phyloP scores from a whole-genome alignment of 1,140 invertebrate species.

The Augochlora pura region DNA sequence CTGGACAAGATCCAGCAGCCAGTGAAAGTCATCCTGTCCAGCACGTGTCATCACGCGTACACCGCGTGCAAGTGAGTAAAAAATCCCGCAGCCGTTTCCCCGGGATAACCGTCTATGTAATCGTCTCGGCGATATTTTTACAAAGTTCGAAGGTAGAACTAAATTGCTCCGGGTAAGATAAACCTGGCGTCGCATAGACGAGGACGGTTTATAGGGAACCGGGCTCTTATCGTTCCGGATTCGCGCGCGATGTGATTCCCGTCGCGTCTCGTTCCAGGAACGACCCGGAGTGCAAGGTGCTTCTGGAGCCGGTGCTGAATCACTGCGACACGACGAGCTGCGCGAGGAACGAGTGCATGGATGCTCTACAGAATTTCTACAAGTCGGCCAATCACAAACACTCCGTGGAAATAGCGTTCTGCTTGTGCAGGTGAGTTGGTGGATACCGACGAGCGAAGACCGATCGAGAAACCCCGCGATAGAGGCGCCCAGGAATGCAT shows the following conservation, averaged over 20 bases:
- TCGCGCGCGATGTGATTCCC: not conserved
- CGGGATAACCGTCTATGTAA: not conserved
- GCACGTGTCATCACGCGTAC: slow-evolving; percentile 79
- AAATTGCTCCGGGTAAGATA: too few species aligned
- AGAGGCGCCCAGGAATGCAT: too few species aligned
- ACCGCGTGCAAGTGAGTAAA: slow-evolving; percentile 77
- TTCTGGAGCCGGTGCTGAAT: slow-evolving; percentile 89
- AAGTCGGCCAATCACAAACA: slow-evolving; percentile 87
- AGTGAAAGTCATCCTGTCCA: slow-evolving; percentile 73
- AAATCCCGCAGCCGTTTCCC: not conserved
- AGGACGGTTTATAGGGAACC: too few species aligned
- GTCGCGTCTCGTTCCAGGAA: slow-evolving; percentile 81
- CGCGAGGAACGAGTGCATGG: slow-evolving; percentile 92
- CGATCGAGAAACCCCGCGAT: not conserved
- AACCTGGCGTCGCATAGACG: too few species aligned
- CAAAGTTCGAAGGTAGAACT: too few species aligned
- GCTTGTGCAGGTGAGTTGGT: slow-evolving; percentile 92
- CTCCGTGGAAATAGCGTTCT: slow-evolving; percentile 94
- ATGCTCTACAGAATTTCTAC: slow-evolving; percentile 92
- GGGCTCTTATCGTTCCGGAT: too few species aligned
- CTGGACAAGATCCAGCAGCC: slow-evolving; percentile 72
- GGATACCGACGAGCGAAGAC: not conserved
- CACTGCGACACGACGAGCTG: slow-evolving; percentile 89
- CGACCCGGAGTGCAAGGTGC: slow-evolving; percentile 87
- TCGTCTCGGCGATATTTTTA: not conserved